Base-by-base conservation (phyloP, 2,113 vertebrate species). In the Rhinopomastus cyanomelas region DNA sequence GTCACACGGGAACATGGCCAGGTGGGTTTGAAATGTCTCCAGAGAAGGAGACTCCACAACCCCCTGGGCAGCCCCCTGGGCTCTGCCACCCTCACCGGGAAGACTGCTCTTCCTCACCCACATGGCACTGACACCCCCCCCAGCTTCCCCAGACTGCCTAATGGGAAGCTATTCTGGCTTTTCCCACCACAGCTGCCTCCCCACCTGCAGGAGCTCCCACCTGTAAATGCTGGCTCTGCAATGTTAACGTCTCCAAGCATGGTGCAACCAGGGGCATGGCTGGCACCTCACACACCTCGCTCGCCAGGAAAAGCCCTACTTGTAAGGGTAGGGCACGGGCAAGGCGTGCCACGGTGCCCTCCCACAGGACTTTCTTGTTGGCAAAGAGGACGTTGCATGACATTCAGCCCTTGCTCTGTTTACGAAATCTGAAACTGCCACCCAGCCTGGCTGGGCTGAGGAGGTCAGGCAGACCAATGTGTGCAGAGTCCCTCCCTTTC, bases 391-490 rank as follows among this genome's bases (percentile, higher is more conserved):
- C 81, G 68, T 3, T 65, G 66, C 62, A 73, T 94, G 92, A 92
- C 85, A 96, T 91, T 93, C 82, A 92, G 80, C 39, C 46, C 56
- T 87, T 82, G 81, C 73, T 95, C 88, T 90, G 81, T 84, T 92
- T 92, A 93, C 0, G 14, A 88, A 93, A 93, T 71, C 64, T 81
- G 94, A 94, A 90, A 83, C 79, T 93, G 56, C 11, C 57, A 89
- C 72, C 86, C 83, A 90, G 67, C 26, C 76, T 81, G 83, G 84
- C 67, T 88, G 60, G 60, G 93, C 85, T 96, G 82, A 94, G 94
- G 94, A 95, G 85, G 89, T 89, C 88, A 92, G n/a, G n/a, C n/a
- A n/a, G n/a, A n/a, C n/a, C n/a, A n/a, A n/a, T 84, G 20, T 74
- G 89, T 1, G 2, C 19, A 52, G 92, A 85, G 59, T 44, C 52